Evolutionary conservation across 1,140 invertebrate species (phyloP).

Genomic region (Metopolophium dirhodum): DNA sequence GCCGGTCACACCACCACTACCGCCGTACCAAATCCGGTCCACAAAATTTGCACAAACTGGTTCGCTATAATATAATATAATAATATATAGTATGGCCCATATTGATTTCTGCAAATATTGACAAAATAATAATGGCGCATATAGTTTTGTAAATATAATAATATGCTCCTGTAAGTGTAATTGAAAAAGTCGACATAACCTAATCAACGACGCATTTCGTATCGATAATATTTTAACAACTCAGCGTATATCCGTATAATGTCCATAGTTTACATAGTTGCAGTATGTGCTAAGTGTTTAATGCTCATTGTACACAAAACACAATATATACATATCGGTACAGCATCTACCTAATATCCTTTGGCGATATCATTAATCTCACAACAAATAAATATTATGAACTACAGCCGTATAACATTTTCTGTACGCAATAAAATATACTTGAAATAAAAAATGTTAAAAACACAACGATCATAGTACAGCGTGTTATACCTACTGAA

Average conservation of each 20-base stretch:
- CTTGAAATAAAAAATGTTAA: background rate
- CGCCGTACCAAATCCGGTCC: background rate
- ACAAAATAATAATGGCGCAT: slow-evolving; percentile 26
- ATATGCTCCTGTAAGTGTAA: background rate
- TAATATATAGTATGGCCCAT: background rate
- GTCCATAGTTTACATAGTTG: too few species aligned
- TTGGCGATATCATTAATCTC: background rate
- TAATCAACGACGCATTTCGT: background rate
- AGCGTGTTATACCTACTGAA: too few species aligned
- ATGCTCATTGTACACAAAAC: background rate
- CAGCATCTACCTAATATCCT: background rate
- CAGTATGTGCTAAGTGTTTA: background rate
- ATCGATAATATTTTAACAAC: slow-evolving; percentile 20
- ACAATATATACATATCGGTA: background rate
- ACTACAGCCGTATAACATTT: background rate
- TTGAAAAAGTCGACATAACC: background rate
- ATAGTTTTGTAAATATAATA: background rate
- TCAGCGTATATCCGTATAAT: background rate
- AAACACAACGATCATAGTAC: too few species aligned
- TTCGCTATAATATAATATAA: background rate
- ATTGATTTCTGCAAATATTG: slow-evolving; percentile 10
- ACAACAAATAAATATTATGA: slow-evolving; percentile 6
- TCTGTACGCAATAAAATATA: background rate
- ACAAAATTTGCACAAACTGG: slow-evolving; percentile 35
- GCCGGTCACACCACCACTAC: background rate